phyloP scores from a whole-genome alignment of 2,113 vertebrate species.

The Theristicus caerulescens region DNA sequence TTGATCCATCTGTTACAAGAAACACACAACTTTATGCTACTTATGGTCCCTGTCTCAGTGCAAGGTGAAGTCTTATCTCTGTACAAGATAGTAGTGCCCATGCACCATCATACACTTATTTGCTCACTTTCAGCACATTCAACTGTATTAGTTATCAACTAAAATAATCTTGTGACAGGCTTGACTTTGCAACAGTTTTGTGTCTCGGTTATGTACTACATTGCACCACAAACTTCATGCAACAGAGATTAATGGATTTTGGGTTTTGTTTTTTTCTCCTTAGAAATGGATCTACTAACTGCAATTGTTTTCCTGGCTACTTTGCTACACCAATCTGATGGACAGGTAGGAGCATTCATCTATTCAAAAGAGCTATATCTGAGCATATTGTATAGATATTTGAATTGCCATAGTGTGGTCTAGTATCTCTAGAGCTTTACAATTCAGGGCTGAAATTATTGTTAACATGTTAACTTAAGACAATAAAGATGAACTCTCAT shows the following conservation, averaged over 20 bases:
- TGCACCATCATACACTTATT: neutral
- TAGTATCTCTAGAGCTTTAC: neutral
- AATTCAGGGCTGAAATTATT: neutral
- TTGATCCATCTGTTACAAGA: neutral
- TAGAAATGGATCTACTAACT: conserved; percentile 19
- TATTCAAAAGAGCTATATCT: neutral
- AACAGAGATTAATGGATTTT: neutral
- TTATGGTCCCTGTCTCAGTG: neutral
- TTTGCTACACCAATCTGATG: neutral
- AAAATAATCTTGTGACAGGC: neutral
- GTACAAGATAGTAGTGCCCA: neutral
- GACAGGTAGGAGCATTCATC: conserved; percentile 16
- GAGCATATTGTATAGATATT: neutral
- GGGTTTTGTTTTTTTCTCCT: neutral
- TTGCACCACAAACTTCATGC: neutral
- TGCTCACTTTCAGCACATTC: neutral
- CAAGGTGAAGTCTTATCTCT: neutral
- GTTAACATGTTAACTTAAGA: neutral
- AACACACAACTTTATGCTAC: neutral
- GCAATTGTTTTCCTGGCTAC: neutral
- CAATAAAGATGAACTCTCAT: neutral
- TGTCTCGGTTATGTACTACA: neutral
- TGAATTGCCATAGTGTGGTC: neutral
- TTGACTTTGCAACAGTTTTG: neutral
- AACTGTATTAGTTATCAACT: neutral